phyloP scores from a whole-genome alignment of 2,888 invertebrate genomes.

The Chelonus formosanus region DNA sequence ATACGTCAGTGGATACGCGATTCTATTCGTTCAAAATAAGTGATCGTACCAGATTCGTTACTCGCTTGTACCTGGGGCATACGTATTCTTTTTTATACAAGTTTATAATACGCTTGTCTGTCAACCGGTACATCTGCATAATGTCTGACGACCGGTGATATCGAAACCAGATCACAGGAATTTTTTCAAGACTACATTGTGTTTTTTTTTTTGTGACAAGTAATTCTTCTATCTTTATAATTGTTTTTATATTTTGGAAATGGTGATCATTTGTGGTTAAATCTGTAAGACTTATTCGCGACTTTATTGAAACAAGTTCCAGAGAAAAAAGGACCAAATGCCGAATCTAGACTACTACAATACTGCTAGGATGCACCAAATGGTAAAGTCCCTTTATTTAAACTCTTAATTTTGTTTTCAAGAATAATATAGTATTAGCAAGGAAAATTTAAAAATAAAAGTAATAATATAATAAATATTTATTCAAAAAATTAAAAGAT shows the following conservation, averaged over 20 bases:
- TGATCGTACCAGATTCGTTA: slow-evolving; percentile 25
- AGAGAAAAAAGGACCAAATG: slow-evolving; percentile 50
- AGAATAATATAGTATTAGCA: too few relatives aligned
- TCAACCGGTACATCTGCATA: not conserved
- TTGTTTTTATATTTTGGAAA: too few relatives aligned
- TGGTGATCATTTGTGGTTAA: slow-evolving; percentile 21
- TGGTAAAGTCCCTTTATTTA: slow-evolving; percentile 58
- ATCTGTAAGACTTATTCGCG: not conserved
- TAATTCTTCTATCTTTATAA: too few relatives aligned
- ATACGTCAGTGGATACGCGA: slow-evolving; percentile 50
- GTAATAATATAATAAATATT: too few relatives aligned
- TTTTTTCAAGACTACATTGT: too few relatives aligned
- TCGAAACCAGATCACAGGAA: too few relatives aligned
- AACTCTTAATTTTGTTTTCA: not conserved
- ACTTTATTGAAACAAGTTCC: slow-evolving; percentile 20
- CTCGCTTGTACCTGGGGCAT: slow-evolving; percentile 9
- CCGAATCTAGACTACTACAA: slow-evolving; percentile 64
- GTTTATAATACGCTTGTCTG: not conserved
- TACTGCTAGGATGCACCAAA: slow-evolving; percentile 64
- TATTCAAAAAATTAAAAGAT: too few relatives aligned
- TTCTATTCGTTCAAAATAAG: slow-evolving; percentile 33
- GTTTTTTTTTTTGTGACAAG: too few relatives aligned
- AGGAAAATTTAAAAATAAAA: too few relatives aligned
- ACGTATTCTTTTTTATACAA: not conserved
- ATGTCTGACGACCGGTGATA: too few relatives aligned